These are phyloP conservation scores for Pollenia labialis DNA, from an alignment of 2,888 invertebrate genomes.

Conservation along the genomic window DNA sequence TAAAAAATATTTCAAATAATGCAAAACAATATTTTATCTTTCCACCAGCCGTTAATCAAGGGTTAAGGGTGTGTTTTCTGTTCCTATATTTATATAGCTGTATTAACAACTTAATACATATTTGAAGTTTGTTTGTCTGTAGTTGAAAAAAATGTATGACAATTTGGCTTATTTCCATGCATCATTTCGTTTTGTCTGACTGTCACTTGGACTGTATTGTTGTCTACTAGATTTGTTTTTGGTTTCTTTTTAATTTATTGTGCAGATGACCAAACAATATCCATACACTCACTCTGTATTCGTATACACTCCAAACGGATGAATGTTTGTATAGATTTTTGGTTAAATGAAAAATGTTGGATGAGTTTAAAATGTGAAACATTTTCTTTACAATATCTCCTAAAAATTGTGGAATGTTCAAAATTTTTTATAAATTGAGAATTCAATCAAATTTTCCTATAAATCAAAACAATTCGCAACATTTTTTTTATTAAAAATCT, in stretches of 20 bases:
- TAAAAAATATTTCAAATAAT: too few species aligned
- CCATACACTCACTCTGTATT: not conserved
- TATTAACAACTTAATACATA: not conserved
- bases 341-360: not conserved
- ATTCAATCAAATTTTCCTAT: too few species aligned
- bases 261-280: not conserved
- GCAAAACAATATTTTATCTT: too few species aligned
- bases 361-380: too few species aligned
- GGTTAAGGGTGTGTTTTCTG: too few species aligned
- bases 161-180: constrained; percentile 38
- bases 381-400: too few species aligned
- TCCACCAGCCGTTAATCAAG: not conserved
- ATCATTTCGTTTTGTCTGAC: constrained; percentile 25
- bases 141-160: constrained; percentile 5
- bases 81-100: not conserved
- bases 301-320: not conserved
- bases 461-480: too few species aligned
- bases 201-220: not conserved
- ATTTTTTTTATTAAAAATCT: too few species aligned
- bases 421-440: too few species aligned
- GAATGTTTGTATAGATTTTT: not conserved
- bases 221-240: constrained; percentile 25
- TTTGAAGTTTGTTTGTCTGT: not conserved
- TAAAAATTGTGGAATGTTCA: too few species aligned
- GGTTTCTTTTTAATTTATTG: constrained; percentile 13